Base-by-base conservation (phyloP, 1,140 invertebrate genomes). In the Pogonomyrmex californicus region DNA sequence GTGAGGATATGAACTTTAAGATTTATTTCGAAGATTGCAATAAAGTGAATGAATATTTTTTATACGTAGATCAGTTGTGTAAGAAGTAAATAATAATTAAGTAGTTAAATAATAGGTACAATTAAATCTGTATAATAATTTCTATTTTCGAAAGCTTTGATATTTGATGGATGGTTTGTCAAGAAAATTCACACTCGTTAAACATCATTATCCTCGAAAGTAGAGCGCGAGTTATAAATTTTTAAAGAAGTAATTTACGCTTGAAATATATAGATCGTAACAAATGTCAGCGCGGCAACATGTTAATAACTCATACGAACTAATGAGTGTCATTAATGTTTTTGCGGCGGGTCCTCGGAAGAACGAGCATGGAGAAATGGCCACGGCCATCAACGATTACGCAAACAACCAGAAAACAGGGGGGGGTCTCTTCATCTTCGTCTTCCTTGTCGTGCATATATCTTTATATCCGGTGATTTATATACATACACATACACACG, bases 321-420 rank as follows among this genome's bases (percentile, higher is more conserved):
- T 81, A 68, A 81, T 44, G 63, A 70, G 23, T 14, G 3, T 14
- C 78, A 70, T 81, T 81, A 81, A 49, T 33, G 49, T 81, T 81
- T 68, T 81, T 44, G 65, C 33, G 30, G 6, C 14, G 14, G 12
- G 14, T 81, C 63, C 49, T 70, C 33, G 49, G 36, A 81, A 70
- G 23, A 60, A 63, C 44, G 58, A 47, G 41, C 41, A 30, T 14
- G 23, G 17, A 2, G 44, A 81, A 81, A 58, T 23, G 23, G 4
- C 63, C 47, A 81, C n/a, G 54, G 51, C 62, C 68, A 17, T 71
- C 41, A 38, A 82, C 38, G 4, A 30, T 83, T 83, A 12, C 68
- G 17, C 68, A 75, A 75, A 75, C 68, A 36, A 1, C 17, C 30
- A 30, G 33, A 60, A n/a, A 73, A 82, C 0, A 23, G 7, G 4